These are phyloP conservation scores for Pollenia amentaria DNA, from an alignment of 2,888 invertebrate genomes.

Conservation along the genomic window DNA sequence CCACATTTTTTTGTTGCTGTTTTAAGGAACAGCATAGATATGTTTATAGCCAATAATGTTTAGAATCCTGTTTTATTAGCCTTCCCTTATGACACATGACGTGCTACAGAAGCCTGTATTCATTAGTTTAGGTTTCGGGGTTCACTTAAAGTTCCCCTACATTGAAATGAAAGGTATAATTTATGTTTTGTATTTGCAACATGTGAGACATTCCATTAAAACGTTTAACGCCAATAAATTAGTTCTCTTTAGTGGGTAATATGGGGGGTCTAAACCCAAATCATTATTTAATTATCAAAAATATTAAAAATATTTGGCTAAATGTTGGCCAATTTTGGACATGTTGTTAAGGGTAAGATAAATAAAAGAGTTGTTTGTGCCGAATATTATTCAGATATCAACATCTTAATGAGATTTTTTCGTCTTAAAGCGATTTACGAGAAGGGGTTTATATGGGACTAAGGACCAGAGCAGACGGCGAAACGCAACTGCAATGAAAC, in stretches of 20 bases:
- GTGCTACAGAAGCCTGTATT: conserved; percentile 50
- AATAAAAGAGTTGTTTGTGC: too few relatives aligned
- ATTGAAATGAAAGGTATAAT: conserved; percentile 32
- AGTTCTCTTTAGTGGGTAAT: neutral
- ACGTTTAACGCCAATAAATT: conserved; percentile 40
- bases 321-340: too few relatives aligned
- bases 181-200: conserved; percentile 46
- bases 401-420: too few relatives aligned
- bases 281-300: too few relatives aligned
- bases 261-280: too few relatives aligned
- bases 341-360: too few relatives aligned
- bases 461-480: too few relatives aligned
- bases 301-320: too few relatives aligned
- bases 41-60: neutral
- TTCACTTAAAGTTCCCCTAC: conserved; percentile 27
- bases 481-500: too few relatives aligned
- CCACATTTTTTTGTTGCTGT: conserved; percentile 9
- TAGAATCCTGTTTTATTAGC: conserved; percentile 56
- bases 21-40: conserved; percentile 37
- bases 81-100: conserved; percentile 53
- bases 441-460: too few relatives aligned
- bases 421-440: too few relatives aligned
- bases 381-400: too few relatives aligned
- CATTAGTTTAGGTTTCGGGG: conserved; percentile 32
- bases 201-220: conserved; percentile 41